Percentiles rank a stretch among this genome's conserved stretches.
phyloP scores from a whole-genome alignment of 2,888 invertebrate genomes.

The Hermaeophaga mercurialis region DNA sequence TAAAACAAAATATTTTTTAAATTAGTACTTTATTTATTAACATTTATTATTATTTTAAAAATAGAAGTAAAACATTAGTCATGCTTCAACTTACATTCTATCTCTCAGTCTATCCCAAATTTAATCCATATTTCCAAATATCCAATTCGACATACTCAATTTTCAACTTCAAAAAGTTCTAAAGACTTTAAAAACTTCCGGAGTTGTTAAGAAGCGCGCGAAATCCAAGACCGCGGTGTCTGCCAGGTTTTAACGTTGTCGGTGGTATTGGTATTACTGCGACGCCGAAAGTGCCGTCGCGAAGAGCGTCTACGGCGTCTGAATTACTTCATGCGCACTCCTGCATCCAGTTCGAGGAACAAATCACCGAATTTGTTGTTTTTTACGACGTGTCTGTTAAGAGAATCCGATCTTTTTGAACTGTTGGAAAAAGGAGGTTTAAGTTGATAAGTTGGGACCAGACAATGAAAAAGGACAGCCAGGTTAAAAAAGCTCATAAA shows the following conservation, averaged over 20 bases:
- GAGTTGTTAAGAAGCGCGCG: background rate
- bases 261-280: background rate
- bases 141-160: background rate
- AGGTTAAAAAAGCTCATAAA: background rate
- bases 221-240: background rate
- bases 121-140: background rate
- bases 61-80: background rate
- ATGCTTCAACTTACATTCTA: background rate
- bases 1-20: too few species aligned
- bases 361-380: background rate
- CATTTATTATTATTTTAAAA: too few species aligned
- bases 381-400: background rate
- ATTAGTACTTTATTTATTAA: too few species aligned
- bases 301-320: background rate
- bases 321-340: slow-evolving; percentile 1
- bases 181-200: background rate
- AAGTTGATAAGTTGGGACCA: background rate
- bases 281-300: background rate
- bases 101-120: background rate
- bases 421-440: background rate
- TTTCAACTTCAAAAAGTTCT: background rate
- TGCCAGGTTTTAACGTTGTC: background rate
- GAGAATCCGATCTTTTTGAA: background rate
- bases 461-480: background rate
- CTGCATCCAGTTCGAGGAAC: background rate